phyloP scores from a whole-genome alignment of 1,140 invertebrate species.

The Bradynema listronoti region DNA sequence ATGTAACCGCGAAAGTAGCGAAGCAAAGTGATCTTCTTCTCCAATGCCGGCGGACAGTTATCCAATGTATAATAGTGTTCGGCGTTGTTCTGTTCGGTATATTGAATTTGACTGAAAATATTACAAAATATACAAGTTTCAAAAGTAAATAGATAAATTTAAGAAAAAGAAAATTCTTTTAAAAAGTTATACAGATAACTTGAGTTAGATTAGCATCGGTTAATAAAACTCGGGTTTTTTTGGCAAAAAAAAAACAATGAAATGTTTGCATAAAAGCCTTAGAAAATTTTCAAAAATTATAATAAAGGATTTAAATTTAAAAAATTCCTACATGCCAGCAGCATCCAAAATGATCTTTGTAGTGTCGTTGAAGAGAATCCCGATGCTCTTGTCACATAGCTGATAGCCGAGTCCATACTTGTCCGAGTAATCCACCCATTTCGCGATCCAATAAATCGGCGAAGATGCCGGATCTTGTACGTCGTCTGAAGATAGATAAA shows the following conservation, averaged over 20 bases:
- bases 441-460: constrained; percentile 43
- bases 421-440: constrained; percentile 53
- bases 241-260: no score
- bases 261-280: no score
- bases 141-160: no score
- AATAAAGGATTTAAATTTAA: constrained; percentile 1
- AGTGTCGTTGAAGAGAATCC: constrained; percentile 52
- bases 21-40: constrained; percentile 91
- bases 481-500: constrained; percentile 15
- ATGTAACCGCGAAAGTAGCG: constrained; percentile 95
- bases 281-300: no score
- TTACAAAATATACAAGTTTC: background rate
- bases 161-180: no score
- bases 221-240: no score
- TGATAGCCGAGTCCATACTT: constrained; percentile 53
- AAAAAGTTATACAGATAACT: no score
- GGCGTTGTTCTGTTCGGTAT: constrained; percentile 78
- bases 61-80: constrained; percentile 81
- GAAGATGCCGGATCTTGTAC: constrained; percentile 29
- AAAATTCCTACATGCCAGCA: constrained; percentile 24
- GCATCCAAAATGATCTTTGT: constrained; percentile 41
- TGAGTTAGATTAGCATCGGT: no score
- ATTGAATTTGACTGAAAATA: constrained; percentile 78
- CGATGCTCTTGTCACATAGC: constrained; percentile 45
- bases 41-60: constrained; percentile 72